These are phyloP conservation scores for Pimephales promelas DNA, from an alignment of 2,113 vertebrate species.

Conservation along the genomic window DNA sequence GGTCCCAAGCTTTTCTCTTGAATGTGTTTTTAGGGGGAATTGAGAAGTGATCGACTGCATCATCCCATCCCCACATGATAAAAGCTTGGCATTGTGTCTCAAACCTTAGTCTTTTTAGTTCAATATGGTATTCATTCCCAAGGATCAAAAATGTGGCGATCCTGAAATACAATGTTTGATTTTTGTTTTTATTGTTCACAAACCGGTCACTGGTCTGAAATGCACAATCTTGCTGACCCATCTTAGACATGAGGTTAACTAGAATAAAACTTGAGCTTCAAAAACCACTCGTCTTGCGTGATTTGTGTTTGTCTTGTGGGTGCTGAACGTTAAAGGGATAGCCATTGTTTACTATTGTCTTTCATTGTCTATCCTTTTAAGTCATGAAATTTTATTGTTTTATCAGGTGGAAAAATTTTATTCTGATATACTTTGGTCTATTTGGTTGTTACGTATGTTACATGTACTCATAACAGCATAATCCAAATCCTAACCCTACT, in stretches of 20 bases:
- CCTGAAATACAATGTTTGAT: slow-evolving; percentile 60
- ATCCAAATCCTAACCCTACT: too few species aligned
- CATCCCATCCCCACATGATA: slow-evolving; percentile 25
- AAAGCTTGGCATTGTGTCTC: slow-evolving; percentile 51
- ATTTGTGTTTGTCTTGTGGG: slow-evolving; percentile 35
- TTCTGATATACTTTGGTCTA: too few species aligned
- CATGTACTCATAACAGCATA: too few species aligned
- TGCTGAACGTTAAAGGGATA: neutral
- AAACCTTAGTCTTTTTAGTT: slow-evolving; percentile 47
- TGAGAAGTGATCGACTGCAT: slow-evolving; percentile 28
- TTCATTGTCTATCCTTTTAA: neutral
- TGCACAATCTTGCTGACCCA: slow-evolving; percentile 82
- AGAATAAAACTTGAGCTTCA: slow-evolving; percentile 75
- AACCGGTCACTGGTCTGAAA: slow-evolving; percentile 78
- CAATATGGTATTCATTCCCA: slow-evolving; percentile 42
- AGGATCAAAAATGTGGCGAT: slow-evolving; percentile 59
- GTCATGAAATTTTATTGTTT: neutral
- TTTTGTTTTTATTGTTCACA: slow-evolving; percentile 50
- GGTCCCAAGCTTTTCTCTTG: slow-evolving; percentile 35
- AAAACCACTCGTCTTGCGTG: slow-evolving; percentile 74
- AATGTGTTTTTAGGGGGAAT: slow-evolving; percentile 47
- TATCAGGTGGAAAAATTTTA: too few species aligned
- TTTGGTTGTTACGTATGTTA: too few species aligned
- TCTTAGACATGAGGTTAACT: slow-evolving; percentile 77
- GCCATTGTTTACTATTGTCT: neutral